These are phyloP conservation scores for Artibeus jamaicensis DNA, from an alignment of 2,797 vertebrate genomes.

Conservation along the genomic window DNA sequence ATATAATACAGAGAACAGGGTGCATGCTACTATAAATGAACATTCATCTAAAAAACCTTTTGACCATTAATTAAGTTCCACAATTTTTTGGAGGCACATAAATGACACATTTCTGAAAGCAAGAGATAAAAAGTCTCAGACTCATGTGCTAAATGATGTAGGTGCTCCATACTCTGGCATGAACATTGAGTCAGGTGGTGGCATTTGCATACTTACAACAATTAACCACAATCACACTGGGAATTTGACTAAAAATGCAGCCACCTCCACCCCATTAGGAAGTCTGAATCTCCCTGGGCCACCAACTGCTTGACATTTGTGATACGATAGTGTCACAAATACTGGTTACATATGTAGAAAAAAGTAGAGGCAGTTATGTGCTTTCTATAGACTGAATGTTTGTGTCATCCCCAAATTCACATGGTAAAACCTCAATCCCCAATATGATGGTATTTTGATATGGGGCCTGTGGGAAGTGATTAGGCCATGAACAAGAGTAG, in stretches of 20 bases:
- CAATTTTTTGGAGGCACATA: not conserved
- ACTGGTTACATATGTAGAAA: not conserved
- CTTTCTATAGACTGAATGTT: not conserved
- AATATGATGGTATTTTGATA: not conserved
- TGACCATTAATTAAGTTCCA: not conserved
- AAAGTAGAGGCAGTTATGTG: not conserved
- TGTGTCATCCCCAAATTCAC: not conserved
- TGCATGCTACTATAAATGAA: not conserved
- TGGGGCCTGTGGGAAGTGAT: not conserved
- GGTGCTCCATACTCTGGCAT: not conserved
- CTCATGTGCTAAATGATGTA: not conserved
- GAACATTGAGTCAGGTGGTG: not conserved
- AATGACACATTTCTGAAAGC: conserved; percentile 40
- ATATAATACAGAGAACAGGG: not conserved
- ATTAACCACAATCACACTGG: not conserved
- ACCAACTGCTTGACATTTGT: not conserved
- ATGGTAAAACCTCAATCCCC: not conserved
- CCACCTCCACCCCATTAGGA: not conserved
- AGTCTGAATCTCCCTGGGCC: not conserved
- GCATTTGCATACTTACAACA: not conserved
- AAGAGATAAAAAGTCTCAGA: not conserved
- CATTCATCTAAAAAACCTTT: not conserved
- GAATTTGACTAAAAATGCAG: not conserved
- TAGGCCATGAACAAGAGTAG: not conserved
- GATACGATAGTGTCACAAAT: not conserved